Evolutionary conservation across 1,140 invertebrate species (phyloP).

Genomic region (Platorchestia sp.): DNA sequence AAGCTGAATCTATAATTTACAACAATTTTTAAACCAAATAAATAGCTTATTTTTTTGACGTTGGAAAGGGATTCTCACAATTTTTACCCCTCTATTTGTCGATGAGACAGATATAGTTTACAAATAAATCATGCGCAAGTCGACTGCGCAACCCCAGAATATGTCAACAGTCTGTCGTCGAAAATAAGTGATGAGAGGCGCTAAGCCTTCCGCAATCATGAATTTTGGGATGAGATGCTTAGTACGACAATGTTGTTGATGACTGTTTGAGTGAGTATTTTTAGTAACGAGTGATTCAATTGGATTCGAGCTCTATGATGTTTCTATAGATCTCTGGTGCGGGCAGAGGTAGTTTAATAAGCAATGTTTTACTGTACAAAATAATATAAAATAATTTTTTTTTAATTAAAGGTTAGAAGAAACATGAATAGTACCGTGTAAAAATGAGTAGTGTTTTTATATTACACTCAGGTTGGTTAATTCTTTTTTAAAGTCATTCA

Average conservation of each 20-base stretch:
- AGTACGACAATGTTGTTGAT: slow-evolving; percentile 28
- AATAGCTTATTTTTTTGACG: too few species aligned
- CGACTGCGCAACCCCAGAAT: slow-evolving; percentile 23
- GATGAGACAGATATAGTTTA: background rate
- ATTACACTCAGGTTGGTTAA: too few species aligned
- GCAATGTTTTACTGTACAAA: background rate
- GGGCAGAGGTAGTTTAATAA: background rate
- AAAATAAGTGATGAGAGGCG: background rate
- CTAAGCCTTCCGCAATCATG: slow-evolving; percentile 30
- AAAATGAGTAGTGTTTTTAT: background rate
- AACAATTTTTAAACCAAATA: too few species aligned
- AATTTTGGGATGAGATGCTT: slow-evolving; percentile 9
- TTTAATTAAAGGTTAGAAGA: background rate
- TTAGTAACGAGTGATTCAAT: background rate
- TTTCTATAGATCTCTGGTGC: background rate
- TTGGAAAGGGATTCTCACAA: too few species aligned
- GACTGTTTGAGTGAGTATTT: slow-evolving; percentile 35
- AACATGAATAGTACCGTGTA: background rate
- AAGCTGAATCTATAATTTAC: too few species aligned
- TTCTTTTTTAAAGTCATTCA: too few species aligned
- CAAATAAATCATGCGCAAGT: slow-evolving; percentile 21
- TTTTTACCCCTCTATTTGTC: background rate
- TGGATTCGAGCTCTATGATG: background rate
- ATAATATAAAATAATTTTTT: background rate
- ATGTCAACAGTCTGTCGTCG: slow-evolving; percentile 33